Base-by-base conservation (phyloP, 1,140 invertebrate species). In the Pseudomyrmex concolor region DNA sequence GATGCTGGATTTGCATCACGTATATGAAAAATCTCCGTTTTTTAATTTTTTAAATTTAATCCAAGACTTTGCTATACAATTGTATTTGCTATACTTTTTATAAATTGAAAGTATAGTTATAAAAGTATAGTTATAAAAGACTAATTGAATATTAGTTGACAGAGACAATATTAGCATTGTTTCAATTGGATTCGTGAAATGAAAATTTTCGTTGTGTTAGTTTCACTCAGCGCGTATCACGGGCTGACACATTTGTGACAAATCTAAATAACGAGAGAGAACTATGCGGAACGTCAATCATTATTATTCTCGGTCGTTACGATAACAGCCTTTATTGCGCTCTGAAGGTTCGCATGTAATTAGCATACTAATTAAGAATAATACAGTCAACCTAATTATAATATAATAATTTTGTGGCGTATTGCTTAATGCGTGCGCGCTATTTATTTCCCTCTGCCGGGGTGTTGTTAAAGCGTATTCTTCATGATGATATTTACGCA, bases 331-430 rank as follows among this genome's bases (percentile, higher is more conserved):
- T 67, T 67, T 76, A 66, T 1, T 7, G n/a, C 60, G 48, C 50
- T 54, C 45, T 43, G 60, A 22, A 19, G 43, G 34, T 10, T 19
- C 15, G 34, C 22, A 77, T 15, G 13, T 67, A 77, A 77, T 78
- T 78, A 70, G 10, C 43, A 78, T 59, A 60, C 1, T 78, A 78
- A 70, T 78, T 78, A 22, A 68, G 19, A 70, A 68, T 70, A 78
- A 70, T 78, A 68, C 25, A 68, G 17, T 25, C 50, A 78, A 59
- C 2, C 0, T 57, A 45, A 78, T 78, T 78, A 70, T 78, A 59
- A 68, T 68, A 78, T 67, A 77, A 78, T 68, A 70, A 78, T 78
- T 34, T 78, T 8, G 15, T 25, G 2, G 34, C n/a, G 13, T 78
- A 45, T 55, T 48, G 64, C 10, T 57, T 68, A 78, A 78, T 77